Evolutionary conservation across 1,140 invertebrate genomes (phyloP).

Genomic region (Chrysoperla carnea): DNA sequence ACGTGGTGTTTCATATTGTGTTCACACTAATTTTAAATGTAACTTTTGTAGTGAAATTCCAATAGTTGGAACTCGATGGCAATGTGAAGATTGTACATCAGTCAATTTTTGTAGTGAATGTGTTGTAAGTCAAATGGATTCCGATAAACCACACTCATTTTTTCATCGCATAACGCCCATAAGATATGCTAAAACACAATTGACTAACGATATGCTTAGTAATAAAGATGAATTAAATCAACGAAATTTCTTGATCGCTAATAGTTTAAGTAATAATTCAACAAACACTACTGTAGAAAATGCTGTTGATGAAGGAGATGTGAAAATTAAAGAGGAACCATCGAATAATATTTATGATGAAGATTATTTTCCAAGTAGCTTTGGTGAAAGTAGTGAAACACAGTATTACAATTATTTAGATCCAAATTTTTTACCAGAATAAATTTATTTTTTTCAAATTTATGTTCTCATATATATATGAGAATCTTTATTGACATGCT

Average conservation of each 20-base stretch:
- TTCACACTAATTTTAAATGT: constrained; percentile 31
- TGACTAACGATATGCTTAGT: too few species aligned
- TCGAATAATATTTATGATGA: constrained; percentile 5
- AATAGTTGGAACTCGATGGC: constrained; percentile 48
- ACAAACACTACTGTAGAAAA: background rate
- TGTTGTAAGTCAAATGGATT: constrained; percentile 20
- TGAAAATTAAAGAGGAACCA: background rate
- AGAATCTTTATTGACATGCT: too few species aligned
- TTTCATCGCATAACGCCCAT: constrained; percentile 13
- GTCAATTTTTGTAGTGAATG: constrained; percentile 23
- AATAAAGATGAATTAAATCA: background rate
- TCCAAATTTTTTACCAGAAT: constrained; percentile 12
- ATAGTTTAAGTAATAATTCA: background rate
- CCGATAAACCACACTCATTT: constrained; percentile 17
- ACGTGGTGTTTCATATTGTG: constrained; percentile 1
- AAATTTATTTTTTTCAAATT: background rate
- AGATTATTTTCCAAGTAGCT: constrained; percentile 7
- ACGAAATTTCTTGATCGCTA: background rate
- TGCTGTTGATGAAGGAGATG: background rate
- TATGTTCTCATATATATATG: too few species aligned
- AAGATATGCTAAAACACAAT: constrained; percentile 1
- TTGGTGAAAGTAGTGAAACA: constrained; percentile 1
- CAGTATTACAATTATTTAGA: constrained; percentile 11
- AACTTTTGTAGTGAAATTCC: constrained; percentile 44
- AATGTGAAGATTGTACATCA: constrained; percentile 33